Evolutionary conservation across 2,113 vertebrate species (phyloP).

Genomic region (Herpailurus yagouaroundi): DNA sequence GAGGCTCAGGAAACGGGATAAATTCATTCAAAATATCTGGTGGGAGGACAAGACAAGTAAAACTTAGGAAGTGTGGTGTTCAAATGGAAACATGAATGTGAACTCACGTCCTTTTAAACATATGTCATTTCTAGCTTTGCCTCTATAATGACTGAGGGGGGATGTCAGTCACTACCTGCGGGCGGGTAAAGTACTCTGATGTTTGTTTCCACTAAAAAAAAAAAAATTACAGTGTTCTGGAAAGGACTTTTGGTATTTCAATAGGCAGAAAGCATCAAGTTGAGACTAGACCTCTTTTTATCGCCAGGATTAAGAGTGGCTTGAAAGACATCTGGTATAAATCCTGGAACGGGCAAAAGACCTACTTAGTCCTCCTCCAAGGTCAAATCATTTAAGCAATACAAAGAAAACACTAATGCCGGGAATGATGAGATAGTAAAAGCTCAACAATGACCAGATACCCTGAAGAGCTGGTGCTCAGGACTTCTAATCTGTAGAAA

Average conservation of each 20-base stretch:
- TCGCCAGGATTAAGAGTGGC: neutral
- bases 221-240: neutral
- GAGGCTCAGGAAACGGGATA: neutral
- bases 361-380: too few species aligned
- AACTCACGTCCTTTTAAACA: neutral
- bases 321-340: neutral
- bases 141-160: neutral
- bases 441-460: neutral
- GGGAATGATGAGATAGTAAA: neutral
- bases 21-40: neutral
- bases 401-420: neutral
- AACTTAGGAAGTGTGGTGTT: neutral
- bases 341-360: neutral
- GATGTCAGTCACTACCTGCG: neutral
- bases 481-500: neutral
- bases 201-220: neutral
- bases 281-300: neutral
- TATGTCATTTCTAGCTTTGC: neutral
- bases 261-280: neutral
- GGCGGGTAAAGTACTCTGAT: neutral
- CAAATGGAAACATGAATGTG: neutral
- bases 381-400: neutral
- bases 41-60: neutral
- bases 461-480: neutral
- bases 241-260: neutral